phyloP scores from a whole-genome alignment of 2,888 invertebrate genomes.

The Panopea generosa region DNA sequence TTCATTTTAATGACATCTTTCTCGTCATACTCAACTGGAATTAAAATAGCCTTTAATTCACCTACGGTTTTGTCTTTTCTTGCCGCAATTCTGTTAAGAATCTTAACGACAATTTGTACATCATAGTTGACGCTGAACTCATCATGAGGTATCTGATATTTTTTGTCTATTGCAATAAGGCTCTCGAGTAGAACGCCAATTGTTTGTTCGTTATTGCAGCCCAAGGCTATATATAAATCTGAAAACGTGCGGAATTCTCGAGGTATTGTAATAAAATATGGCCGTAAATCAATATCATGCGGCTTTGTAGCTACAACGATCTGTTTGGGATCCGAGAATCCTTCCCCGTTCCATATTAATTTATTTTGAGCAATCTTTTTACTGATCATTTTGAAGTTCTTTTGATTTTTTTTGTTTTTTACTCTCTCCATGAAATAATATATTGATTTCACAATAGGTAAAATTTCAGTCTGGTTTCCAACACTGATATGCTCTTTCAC shows the following conservation, averaged over 20 bases:
- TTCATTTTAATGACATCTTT: background rate
- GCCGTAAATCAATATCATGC: conserved; percentile 33
- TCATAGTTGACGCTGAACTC: conserved; percentile 28
- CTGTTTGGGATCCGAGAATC: conserved; percentile 31
- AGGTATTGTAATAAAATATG: conserved; percentile 44
- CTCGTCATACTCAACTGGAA: background rate
- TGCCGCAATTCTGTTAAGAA: conserved; percentile 41
- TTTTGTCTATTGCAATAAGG: conserved; percentile 27
- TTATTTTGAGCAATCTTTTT: background rate
- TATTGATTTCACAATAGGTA: conserved; percentile 27
- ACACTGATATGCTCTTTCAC: conserved; percentile 28
- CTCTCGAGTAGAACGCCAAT: conserved; percentile 11
- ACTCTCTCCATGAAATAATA: conserved; percentile 20
- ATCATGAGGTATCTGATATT: conserved; percentile 9
- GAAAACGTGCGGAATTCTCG: conserved; percentile 25
- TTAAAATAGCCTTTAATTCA: conserved; percentile 3
- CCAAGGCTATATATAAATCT: conserved; percentile 2
- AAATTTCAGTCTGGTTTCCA: conserved; percentile 24
- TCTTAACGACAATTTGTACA: conserved; percentile 39
- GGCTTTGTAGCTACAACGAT: conserved; percentile 7
- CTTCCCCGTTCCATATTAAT: conserved; percentile 47
- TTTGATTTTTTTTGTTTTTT: background rate
- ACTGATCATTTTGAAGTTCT: background rate
- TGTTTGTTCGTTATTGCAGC: conserved; percentile 7
- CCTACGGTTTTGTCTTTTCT: conserved; percentile 1